These are phyloP conservation scores for Condylura cristata DNA, from an alignment of 2,113 vertebrate species.

Conservation along the genomic window DNA sequence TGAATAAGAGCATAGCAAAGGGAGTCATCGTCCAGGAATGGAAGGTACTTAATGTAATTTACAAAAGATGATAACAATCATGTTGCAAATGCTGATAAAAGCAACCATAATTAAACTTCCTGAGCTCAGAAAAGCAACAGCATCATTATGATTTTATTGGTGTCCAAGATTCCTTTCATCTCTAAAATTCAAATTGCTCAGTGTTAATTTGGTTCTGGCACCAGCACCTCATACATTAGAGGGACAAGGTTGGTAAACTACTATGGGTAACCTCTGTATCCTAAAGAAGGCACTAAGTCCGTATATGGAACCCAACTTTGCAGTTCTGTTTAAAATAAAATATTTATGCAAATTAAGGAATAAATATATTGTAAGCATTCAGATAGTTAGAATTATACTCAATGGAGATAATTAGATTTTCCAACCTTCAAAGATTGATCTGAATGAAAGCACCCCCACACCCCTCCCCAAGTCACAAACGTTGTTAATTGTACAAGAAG, in stretches of 20 bases:
- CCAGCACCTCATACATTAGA: background rate
- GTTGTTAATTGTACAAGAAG: background rate
- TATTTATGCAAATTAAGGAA: background rate
- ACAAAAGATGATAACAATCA: background rate
- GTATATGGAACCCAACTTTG: background rate
- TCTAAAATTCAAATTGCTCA: constrained; percentile 29
- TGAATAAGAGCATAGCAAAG: background rate
- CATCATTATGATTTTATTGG: constrained; percentile 2
- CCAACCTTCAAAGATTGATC: background rate
- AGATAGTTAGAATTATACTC: background rate
- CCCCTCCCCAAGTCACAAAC: background rate
- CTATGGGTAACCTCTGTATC: background rate
- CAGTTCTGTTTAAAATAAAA: background rate
- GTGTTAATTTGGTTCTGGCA: constrained; percentile 38
- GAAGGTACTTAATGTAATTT: background rate
- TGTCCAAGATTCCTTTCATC: constrained; percentile 27
- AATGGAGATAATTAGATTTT: background rate
- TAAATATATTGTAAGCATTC: background rate
- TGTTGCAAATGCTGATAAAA: background rate
- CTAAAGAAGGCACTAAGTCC: background rate
- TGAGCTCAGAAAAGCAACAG: background rate
- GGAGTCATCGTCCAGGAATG: background rate
- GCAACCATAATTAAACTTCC: background rate
- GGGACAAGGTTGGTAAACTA: background rate
- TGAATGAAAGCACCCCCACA: background rate